Evolutionary conservation across 2,113 vertebrate species (phyloP).

Genomic region (Aspidoscelis tigris): DNA sequence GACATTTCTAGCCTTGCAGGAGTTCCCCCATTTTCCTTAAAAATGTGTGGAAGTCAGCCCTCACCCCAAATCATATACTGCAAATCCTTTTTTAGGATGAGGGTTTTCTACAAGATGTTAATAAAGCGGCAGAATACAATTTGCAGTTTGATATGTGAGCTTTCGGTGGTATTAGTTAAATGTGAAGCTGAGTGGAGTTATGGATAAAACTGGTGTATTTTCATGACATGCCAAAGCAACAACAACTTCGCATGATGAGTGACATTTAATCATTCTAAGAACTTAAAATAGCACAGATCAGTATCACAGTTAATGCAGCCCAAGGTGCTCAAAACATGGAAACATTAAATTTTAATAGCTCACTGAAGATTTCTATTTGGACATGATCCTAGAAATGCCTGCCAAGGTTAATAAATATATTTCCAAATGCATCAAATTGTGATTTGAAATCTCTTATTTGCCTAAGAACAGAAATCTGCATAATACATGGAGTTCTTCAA

Average conservation of each 20-base stretch:
- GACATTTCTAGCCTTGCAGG: constrained; percentile 15
- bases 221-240: constrained; percentile 24
- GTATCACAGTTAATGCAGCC: neutral
- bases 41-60: neutral
- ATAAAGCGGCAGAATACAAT: constrained; percentile 22
- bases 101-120: neutral
- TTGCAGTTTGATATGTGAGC: constrained; percentile 27
- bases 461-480: constrained; percentile 42
- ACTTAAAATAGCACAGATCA: neutral
- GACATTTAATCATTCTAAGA: neutral
- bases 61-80: neutral
- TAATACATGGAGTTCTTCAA: constrained; percentile 43
- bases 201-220: neutral
- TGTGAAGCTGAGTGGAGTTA: neutral
- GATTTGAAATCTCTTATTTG: constrained; percentile 32
- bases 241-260: constrained; percentile 13
- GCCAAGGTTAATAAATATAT: constrained; percentile 2
- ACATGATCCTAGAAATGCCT: constrained; percentile 28
- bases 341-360: constrained; percentile 44
- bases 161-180: constrained; percentile 4
- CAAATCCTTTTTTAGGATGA: constrained; percentile 18
- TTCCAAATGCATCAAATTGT: neutral
- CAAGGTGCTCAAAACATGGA: constrained; percentile 26
- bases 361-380: constrained; percentile 31
- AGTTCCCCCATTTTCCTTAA: neutral